phyloP scores from a whole-genome alignment of 1,140 invertebrate species.

The Pteromalus puparum region DNA sequence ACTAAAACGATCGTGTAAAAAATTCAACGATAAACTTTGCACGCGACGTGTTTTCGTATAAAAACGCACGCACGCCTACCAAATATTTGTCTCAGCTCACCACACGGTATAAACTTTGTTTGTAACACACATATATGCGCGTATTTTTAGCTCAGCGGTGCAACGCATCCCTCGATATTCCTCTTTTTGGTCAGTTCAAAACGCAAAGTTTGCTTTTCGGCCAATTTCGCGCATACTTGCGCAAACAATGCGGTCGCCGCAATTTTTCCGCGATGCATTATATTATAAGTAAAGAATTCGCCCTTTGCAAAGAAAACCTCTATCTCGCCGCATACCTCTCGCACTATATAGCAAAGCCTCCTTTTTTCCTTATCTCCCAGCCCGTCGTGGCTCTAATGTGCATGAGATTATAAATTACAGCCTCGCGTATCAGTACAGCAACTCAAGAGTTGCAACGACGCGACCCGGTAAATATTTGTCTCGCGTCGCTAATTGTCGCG shows the following conservation, averaged over 20 bases:
- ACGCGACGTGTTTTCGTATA: too few relatives aligned
- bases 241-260: background rate
- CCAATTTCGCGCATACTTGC: too few relatives aligned
- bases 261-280: background rate
- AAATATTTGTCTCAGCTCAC: background rate
- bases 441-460: background rate
- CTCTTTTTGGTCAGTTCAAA: background rate
- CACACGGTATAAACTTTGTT: background rate
- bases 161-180: too few relatives aligned
- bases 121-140: background rate
- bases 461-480: slow-evolving; percentile 15
- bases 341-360: background rate
- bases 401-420: slow-evolving; percentile 12
- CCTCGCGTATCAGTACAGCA: background rate
- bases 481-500: background rate
- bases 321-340: background rate
- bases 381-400: background rate
- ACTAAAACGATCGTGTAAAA: too few relatives aligned
- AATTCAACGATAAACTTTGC: too few relatives aligned
- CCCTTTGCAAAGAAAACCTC: background rate
- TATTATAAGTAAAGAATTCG: background rate
- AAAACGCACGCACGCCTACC: background rate
- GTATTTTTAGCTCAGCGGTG: too few relatives aligned
- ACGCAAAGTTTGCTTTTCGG: background rate
- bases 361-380: background rate